Percentiles rank a stretch among this genome's conserved stretches.
These are phyloP conservation scores for Chamaea fasciata DNA, from an alignment of 2,113 vertebrate genomes.

Conservation along the genomic window DNA sequence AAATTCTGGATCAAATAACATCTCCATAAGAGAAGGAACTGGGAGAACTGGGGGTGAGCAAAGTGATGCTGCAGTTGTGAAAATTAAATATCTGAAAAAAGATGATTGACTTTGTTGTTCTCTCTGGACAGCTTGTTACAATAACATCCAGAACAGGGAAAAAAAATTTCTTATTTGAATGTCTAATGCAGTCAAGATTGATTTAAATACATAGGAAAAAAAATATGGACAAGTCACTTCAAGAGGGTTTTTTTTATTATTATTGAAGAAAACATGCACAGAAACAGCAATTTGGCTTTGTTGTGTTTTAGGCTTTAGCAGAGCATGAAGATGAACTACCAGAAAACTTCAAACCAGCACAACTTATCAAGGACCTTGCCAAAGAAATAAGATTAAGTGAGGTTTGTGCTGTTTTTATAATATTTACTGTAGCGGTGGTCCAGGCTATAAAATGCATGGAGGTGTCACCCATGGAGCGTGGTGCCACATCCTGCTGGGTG, in stretches of 20 bases:
- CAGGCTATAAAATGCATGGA: not conserved
- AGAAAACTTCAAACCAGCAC: conserved; percentile 96
- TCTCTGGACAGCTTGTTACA: not conserved
- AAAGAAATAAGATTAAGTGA: conserved; percentile 97
- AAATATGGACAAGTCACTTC: not conserved
- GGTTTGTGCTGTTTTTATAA: conserved; percentile 68
- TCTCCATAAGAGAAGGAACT: not conserved
- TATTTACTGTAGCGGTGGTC: not conserved
- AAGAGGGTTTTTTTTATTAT: not conserved
- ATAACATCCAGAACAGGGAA: not conserved
- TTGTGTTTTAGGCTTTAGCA: conserved; percentile 83
- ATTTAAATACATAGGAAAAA: not conserved
- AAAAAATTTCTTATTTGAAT: not conserved
- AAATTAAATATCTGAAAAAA: not conserved
- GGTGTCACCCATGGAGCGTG: not conserved
- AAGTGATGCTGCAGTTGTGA: not conserved
- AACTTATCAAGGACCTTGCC: conserved; percentile 98
- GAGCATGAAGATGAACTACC: conserved; percentile 98
- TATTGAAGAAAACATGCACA: not conserved
- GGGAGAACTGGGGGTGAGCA: not conserved
- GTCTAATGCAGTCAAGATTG: not conserved
- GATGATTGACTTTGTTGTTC: not conserved
- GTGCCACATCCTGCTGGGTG: not conserved
- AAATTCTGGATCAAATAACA: not conserved
- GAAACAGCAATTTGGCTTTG: not conserved